A percentile compares a stretch with the other conserved stretches of the same genome.
Evolutionary conservation across 2,888 invertebrate genomes (phyloP).

Genomic region (Drosophila melanosoma): DNA sequence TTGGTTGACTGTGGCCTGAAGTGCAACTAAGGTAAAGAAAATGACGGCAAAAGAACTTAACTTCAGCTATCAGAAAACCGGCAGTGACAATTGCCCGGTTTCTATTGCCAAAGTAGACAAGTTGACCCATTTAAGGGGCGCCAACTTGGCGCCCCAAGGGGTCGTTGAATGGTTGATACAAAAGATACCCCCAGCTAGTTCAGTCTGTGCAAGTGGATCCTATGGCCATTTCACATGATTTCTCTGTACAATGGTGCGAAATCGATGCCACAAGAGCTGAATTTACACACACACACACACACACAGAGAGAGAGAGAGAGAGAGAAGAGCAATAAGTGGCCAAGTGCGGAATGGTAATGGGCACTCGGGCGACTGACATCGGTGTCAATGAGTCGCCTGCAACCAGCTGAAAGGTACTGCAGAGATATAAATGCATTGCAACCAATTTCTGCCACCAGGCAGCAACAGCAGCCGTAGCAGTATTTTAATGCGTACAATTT

Average conservation of each 20-base stretch:
- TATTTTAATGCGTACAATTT: constrained; percentile 41
- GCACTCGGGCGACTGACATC: constrained; percentile 47
- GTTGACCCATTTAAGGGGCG: constrained; percentile 68
- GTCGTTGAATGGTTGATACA: constrained; percentile 10
- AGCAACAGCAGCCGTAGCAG: neutral
- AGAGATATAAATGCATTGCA: constrained; percentile 33
- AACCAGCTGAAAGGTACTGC: constrained; percentile 19
- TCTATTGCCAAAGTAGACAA: constrained; percentile 68
- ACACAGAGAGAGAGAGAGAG: neutral
- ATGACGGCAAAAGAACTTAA: constrained; percentile 24
- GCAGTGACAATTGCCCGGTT: constrained; percentile 72
- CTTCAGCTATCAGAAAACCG: constrained; percentile 13
- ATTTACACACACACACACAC: constrained; percentile 12
- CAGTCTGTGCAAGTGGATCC: constrained; percentile 19
- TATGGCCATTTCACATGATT: constrained; percentile 45
- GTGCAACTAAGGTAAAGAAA: constrained; percentile 19
- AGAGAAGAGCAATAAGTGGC: constrained; percentile 46
- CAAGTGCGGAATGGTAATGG: constrained; percentile 58
- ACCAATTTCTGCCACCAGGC: constrained; percentile 32
- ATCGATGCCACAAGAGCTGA: constrained; percentile 49
- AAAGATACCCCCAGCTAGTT: constrained; percentile 19
- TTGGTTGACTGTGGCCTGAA: constrained; percentile 28
- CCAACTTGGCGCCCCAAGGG: constrained; percentile 38
- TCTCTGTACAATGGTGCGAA: constrained; percentile 54
- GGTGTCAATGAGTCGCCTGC: constrained; percentile 52